Evolutionary conservation across 1,140 invertebrate genomes (phyloP).

Genomic region (Drosophila oshimai): DNA sequence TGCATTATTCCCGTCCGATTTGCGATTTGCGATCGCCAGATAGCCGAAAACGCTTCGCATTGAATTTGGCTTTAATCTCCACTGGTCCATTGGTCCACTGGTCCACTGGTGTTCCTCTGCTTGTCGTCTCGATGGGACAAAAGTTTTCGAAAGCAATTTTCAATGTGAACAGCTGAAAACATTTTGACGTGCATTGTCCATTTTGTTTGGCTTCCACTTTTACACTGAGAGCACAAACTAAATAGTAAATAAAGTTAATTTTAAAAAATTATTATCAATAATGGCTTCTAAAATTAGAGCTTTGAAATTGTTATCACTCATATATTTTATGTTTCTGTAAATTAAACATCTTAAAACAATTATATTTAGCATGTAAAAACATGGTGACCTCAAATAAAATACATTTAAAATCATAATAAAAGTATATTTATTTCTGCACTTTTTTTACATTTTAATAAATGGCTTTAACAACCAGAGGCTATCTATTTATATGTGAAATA

Average conservation of each 20-base stretch:
- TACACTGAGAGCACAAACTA: not conserved
- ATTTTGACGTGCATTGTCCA: slow-evolving; percentile 35
- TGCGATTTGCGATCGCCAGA: slow-evolving; percentile 57
- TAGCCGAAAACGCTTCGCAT: slow-evolving; percentile 8
- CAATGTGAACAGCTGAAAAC: slow-evolving; percentile 30
- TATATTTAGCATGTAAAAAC: too few relatives aligned
- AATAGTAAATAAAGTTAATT: not conserved
- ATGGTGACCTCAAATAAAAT: too few relatives aligned
- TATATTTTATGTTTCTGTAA: too few relatives aligned
- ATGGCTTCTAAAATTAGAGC: too few relatives aligned
- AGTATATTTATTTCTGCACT: too few relatives aligned
- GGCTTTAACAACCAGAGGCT: not conserved
- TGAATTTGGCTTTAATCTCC: slow-evolving; percentile 37
- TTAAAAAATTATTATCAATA: not conserved
- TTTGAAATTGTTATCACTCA: too few relatives aligned
- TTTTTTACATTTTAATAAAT: too few relatives aligned
- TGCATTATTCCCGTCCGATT: slow-evolving; percentile 49
- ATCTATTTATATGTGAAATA: not conserved
- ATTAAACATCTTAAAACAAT: too few relatives aligned
- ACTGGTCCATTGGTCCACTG: not conserved
- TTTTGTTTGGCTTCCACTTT: slow-evolving; percentile 25
- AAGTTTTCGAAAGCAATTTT: slow-evolving; percentile 59
- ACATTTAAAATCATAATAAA: too few relatives aligned
- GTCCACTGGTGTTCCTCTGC: not conserved
- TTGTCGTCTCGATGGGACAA: not conserved